Percentiles rank a stretch among this genome's conserved stretches.
Conservation (phyloP, 2,888 invertebrate genomes). For the Agrenia bidenticulata region DNA sequence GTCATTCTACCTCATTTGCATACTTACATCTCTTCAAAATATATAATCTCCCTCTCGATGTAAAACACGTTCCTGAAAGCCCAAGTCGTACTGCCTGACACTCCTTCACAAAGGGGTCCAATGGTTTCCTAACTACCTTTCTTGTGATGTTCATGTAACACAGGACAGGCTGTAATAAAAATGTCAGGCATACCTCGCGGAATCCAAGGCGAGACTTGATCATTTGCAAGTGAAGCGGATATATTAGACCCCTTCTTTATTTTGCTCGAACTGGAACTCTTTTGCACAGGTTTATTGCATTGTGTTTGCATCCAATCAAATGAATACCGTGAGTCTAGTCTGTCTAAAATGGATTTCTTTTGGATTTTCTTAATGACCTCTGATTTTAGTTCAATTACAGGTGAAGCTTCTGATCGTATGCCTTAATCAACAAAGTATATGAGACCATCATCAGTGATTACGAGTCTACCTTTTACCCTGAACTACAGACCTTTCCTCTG, state of each 20-base stretch:
- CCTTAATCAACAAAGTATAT: conserved; percentile 23
- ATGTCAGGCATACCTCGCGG: conserved; percentile 15
- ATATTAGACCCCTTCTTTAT: conserved; percentile 35
- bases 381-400: conserved; percentile 18
- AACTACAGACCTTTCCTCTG: not conserved
- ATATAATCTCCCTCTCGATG: too few species aligned
- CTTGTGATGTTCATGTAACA: too few species aligned
- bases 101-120: too few species aligned
- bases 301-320: conserved; percentile 19
- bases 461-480: not conserved
- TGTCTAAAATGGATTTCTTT: conserved; percentile 19
- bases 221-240: conserved; percentile 29
- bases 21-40: conserved; percentile 1
- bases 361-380: conserved; percentile 8
- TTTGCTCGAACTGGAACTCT: conserved; percentile 34
- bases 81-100: too few species aligned
- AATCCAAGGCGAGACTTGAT: conserved; percentile 25
- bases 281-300: conserved; percentile 18
- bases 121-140: too few species aligned
- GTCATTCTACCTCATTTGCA: conserved; percentile 32
- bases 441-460: conserved; percentile 1
- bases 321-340: conserved; percentile 23
- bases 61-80: too few species aligned
- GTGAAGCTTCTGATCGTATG: conserved; percentile 18
- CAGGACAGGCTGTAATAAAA: too few species aligned